Base-by-base conservation (phyloP, 1,140 invertebrate genomes). In the Lycorma delicatula region DNA sequence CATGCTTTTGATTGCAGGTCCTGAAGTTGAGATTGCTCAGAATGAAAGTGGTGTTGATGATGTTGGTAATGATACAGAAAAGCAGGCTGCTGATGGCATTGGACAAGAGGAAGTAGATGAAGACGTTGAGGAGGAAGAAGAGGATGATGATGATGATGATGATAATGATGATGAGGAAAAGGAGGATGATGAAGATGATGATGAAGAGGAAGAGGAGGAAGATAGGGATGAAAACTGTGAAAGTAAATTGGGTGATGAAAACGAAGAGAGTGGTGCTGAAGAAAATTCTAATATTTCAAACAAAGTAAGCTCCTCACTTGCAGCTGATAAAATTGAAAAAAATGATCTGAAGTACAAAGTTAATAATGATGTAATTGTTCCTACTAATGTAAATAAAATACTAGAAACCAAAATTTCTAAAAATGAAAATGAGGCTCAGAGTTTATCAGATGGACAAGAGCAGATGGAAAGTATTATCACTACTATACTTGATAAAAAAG, bases 101-200 rank as follows among this genome's bases (percentile, higher is more conserved):
- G 2, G n/a, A n/a, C 69, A 70, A 2, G 36, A 70, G 41, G 66
- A 68, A 20, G 66, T 72, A 7, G 72, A 71, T 34, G 64, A 70
- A 3, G 66, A 68, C 52, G 48, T 28, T 26, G 44, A 20, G 29
- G 56, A 51, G 36, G 58, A 59, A 38, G 59, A 61, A 58, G 55
- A 58, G 18, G 31, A 25, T 16, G 51, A 44, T 34, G 54, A 56
- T 36, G 62, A 60, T 27, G 61, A 63, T 16, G 36, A 56, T 1
- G 47, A 41, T n/a, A 41, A 58, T 34, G 62, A 60, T 27, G 58
- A 58, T 23, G 50, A 64, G 18, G 60, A 63, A 28, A 51, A 62
- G 26, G 59, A 65, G 11, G 63, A 64, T 18, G 60, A 64, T 26
- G 62, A 59, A 29, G 64, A 65, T 20, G 65, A 69, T 25, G 67